Base-by-base conservation (phyloP, 2,888 invertebrate species). In the Amblyteles armatorius region DNA sequence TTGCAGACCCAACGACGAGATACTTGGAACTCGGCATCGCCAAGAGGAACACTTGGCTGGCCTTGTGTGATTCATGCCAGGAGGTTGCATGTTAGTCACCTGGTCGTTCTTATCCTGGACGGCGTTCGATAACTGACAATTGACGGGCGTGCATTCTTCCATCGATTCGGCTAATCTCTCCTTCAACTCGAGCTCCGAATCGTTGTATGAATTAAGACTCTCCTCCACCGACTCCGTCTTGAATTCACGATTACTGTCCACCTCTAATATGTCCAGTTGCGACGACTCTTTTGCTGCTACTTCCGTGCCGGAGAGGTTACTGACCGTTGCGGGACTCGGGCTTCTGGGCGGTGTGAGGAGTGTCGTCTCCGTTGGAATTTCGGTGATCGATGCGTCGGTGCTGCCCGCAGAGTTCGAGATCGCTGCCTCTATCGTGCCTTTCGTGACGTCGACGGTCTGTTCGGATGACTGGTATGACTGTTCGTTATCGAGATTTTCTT, bases 51-150 rank as follows among this genome's bases (percentile, higher is more conserved):
- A 81, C 83, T 90, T 86, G 89, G 87, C 88, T 82, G 82, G 88
- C 82, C 87, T 68, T 63, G 71, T 65, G 74, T 76, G 87, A 89
- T 91, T 90, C 93, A 92, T 93, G 93, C 92, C 92, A 91, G 91
- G 91, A 91, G 74, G 82, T 83, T 91, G 88, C 90, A 88, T 91
- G 89, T 90, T 92, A 92, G 91, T 92, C 92, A 92, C 92, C 92
- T 92, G 92, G 88, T 91, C 90, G 87, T 90, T 88, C 81, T 91
- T 44, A 44, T 44, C 91, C 90, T 90, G 86, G 88, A 87, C 85
- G 88, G 79, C 81, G 79, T 72, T 82, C 82, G 82, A 76, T 86
- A 88, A 83, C 72, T 84, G 73, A 85, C 76, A 73, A 78, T 88
- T 85, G 88, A 88, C 79, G 88, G 85, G 87, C 87, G 87, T 74